phyloP scores from a whole-genome alignment of 2,113 vertebrate species.

The Alouatta palliata region DNA sequence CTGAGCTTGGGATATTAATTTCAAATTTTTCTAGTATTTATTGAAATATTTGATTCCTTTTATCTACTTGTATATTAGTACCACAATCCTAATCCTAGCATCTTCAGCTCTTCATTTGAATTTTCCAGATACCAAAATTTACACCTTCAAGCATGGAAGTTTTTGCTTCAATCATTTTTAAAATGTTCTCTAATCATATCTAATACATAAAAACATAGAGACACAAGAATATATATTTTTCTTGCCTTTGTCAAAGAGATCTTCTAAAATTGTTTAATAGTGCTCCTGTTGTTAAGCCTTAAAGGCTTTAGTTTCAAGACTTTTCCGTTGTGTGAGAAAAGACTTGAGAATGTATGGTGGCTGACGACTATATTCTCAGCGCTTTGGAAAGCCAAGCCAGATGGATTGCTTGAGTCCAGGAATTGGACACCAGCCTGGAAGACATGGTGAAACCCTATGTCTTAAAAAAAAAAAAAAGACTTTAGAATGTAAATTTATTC shows the following conservation, averaged over 20 bases:
- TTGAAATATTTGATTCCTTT: constrained; percentile 20
- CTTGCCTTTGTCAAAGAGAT: constrained; percentile 2
- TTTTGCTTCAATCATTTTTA: constrained; percentile 30
- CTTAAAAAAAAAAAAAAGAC: not conserved
- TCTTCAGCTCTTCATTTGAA: not conserved
- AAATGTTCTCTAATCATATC: constrained; percentile 3
- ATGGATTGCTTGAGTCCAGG: too few relatives aligned
- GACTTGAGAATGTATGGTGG: not conserved
- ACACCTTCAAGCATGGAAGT: not conserved
- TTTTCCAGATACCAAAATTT: constrained; percentile 15
- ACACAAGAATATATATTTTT: not conserved
- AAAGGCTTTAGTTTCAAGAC: not conserved
- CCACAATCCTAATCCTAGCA: not conserved
- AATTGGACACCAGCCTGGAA: too few relatives aligned
- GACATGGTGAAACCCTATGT: too few relatives aligned
- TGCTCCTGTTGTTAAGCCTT: constrained; percentile 5
- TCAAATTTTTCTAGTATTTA: constrained; percentile 7
- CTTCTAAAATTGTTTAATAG: constrained; percentile 26
- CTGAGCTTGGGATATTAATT: not conserved
- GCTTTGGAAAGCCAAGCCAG: too few relatives aligned
- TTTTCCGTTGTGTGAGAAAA: constrained; percentile 11
- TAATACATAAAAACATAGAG: not conserved
- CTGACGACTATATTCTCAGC: too few relatives aligned
- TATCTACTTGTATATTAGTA: constrained; percentile 1
- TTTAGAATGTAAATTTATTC: constrained; percentile 11